Percentiles rank a stretch among this genome's conserved stretches.
These are phyloP conservation scores for Agriotes lineatus DNA, from an alignment of 2,888 invertebrate genomes.

Conservation along the genomic window DNA sequence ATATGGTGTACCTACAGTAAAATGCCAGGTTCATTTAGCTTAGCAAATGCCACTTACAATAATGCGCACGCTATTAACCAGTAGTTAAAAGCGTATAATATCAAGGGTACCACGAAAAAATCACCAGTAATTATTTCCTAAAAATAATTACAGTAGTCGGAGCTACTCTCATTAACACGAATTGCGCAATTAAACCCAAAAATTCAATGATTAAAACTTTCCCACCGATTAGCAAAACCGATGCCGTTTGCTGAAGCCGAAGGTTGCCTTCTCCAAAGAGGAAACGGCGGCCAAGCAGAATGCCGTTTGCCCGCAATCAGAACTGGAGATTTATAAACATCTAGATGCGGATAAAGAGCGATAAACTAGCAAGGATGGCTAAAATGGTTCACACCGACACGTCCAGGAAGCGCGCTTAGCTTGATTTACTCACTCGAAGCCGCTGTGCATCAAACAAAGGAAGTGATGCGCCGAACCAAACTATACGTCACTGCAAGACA, in stretches of 20 bases:
- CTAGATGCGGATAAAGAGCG: not conserved
- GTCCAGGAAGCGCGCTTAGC: constrained; percentile 39
- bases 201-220: too few relatives aligned
- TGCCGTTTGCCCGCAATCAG: constrained; percentile 4
- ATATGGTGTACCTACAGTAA: too few relatives aligned
- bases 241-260: not conserved
- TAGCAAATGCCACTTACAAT: too few relatives aligned
- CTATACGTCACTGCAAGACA: constrained; percentile 32
- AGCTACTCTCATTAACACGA: too few relatives aligned
- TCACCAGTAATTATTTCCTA: too few relatives aligned
- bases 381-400: constrained; percentile 22
- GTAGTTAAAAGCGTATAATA: too few relatives aligned
- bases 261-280: not conserved
- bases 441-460: constrained; percentile 38
- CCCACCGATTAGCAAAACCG: not conserved
- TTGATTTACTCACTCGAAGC: constrained; percentile 35
- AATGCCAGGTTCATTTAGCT: too few relatives aligned
- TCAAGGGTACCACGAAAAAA: too few relatives aligned
- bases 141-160: too few relatives aligned
- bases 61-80: too few relatives aligned
- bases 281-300: not conserved
- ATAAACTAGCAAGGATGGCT: constrained; percentile 25
- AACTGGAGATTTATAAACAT: constrained; percentile 4
- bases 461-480: constrained; percentile 30
- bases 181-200: too few relatives aligned